Conservation (phyloP, 1,140 invertebrate genomes). For the Yoshiicerus persimilis region DNA sequence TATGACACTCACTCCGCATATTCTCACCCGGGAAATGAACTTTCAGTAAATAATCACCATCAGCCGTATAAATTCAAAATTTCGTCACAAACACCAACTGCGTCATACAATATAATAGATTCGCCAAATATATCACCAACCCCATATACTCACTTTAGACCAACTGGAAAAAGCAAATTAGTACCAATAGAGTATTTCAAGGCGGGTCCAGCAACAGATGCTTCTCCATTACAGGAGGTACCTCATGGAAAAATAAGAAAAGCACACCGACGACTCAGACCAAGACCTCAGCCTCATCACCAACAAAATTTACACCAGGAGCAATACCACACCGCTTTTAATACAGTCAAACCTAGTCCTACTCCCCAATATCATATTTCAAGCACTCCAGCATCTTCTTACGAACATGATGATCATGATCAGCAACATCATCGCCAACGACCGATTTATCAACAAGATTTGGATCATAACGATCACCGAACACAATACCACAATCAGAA, state of each 20-base stretch:
- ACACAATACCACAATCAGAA: neutral
- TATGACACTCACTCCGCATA: neutral
- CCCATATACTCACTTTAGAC: neutral
- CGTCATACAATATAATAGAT: neutral
- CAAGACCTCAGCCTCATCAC: neutral
- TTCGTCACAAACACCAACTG: neutral
- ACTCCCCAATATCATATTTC: neutral
- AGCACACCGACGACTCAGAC: neutral
- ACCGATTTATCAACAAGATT: neutral
- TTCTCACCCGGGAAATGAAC: neutral
- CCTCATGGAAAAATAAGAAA: neutral
- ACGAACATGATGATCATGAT: neutral
- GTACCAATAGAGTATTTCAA: constrained; percentile 41
- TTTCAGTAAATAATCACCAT: neutral
- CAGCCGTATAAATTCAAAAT: neutral
- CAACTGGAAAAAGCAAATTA: constrained; percentile 31
- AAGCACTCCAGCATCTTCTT: neutral
- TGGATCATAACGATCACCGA: neutral
- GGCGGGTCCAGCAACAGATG: constrained; percentile 33
- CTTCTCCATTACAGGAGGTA: neutral
- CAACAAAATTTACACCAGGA: neutral
- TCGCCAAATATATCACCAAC: neutral
- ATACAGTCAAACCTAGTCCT: neutral
- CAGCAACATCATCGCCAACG: neutral
- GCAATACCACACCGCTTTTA: neutral